Conservation (phyloP, 2,113 vertebrate genomes). For the Marcusenius ussheri region DNA sequence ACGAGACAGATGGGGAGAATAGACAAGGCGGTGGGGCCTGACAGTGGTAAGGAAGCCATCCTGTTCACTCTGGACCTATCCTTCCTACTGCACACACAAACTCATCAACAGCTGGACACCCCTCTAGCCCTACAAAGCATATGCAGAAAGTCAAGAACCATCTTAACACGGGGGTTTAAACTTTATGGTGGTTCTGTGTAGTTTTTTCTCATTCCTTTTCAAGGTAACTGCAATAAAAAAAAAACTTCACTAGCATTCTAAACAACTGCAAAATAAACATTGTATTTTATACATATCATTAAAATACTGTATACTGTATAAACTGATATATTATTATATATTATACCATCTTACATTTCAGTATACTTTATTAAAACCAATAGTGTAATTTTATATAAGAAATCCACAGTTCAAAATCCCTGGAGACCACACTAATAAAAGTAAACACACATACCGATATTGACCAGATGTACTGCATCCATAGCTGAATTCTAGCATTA, state of each 20-base stretch:
- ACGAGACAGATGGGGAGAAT: neutral
- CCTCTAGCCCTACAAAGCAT: neutral
- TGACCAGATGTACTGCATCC: neutral
- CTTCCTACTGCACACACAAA: neutral
- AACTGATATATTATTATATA: neutral
- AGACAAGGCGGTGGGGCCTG: conserved; percentile 8
- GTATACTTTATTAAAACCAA: neutral
- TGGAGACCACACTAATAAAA: neutral
- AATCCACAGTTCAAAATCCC: neutral
- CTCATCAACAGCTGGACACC: neutral
- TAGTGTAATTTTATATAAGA: neutral
- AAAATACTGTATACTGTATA: neutral
- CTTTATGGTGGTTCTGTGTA: neutral
- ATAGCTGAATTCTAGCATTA: neutral
- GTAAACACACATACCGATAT: neutral
- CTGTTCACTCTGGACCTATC: neutral
- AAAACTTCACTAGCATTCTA: neutral
- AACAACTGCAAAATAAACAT: neutral
- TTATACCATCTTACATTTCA: neutral
- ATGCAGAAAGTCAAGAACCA: neutral
- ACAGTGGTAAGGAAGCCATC: neutral
- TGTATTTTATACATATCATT: neutral
- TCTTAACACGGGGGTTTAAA: neutral
- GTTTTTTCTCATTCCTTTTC: neutral
- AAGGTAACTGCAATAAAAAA: neutral